Percentiles rank a stretch among this genome's conserved stretches.
Evolutionary conservation across 2,797 vertebrate genomes (phyloP).

Genomic region (Bradypus variegatus): DNA sequence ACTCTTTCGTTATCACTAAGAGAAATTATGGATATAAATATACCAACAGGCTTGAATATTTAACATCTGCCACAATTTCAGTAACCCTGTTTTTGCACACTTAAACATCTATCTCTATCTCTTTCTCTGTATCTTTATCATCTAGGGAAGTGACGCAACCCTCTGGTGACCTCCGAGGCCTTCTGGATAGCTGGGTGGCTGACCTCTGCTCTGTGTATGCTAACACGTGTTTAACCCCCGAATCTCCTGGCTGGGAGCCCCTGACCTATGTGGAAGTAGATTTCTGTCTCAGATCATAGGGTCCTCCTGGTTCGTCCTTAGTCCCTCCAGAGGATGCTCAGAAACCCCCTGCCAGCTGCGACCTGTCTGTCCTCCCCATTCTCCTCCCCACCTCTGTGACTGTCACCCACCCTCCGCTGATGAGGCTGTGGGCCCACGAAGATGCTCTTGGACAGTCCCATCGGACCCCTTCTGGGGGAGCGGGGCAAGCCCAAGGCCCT

Average conservation of each 20-base stretch:
- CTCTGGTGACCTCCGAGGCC: background rate
- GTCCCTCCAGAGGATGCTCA: background rate
- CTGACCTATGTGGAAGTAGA: background rate
- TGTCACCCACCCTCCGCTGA: background rate
- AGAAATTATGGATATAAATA: background rate
- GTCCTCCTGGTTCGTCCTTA: background rate
- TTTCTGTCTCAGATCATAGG: background rate
- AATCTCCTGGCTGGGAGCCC: background rate
- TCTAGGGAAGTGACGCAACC: no score
- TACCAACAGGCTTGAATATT: background rate
- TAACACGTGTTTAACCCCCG: background rate
- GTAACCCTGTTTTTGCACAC: background rate
- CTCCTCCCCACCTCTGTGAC: background rate
- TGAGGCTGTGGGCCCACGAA: background rate
- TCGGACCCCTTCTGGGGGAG: background rate
- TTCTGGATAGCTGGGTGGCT: accelerated
- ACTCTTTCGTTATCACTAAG: background rate
- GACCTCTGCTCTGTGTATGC: background rate
- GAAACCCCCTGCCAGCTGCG: background rate
- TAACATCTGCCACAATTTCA: background rate
- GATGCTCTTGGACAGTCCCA: background rate
- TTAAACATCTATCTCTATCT: no score
- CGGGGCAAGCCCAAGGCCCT: background rate
- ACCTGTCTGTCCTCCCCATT: no score
- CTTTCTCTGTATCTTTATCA: no score